phyloP scores from a whole-genome alignment of 2,113 vertebrate species.

The Trachemys scripta region DNA sequence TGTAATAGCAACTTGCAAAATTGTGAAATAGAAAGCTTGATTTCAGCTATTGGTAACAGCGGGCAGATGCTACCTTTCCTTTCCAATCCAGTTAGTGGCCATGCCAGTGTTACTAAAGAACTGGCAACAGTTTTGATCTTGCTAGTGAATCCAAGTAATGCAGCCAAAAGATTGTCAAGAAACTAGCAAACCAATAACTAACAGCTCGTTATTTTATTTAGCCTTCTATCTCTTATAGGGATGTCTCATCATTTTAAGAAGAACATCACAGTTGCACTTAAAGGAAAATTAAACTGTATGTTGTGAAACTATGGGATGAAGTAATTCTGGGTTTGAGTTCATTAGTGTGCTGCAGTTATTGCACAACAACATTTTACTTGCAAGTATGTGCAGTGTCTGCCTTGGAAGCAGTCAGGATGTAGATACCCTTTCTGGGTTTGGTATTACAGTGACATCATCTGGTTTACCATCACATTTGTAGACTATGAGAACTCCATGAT shows the following conservation, averaged over 20 bases:
- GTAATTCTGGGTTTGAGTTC: slow-evolving; percentile 57
- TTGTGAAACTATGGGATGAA: slow-evolving; percentile 71
- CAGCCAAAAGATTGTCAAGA: slow-evolving; percentile 21
- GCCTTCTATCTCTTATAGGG: slow-evolving; percentile 12
- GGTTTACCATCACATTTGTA: slow-evolving; percentile 30
- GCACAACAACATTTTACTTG: slow-evolving; percentile 51
- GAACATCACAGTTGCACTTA: slow-evolving; percentile 27
- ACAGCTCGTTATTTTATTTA: slow-evolving; percentile 37
- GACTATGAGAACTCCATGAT: slow-evolving; percentile 33
- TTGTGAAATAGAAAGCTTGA: slow-evolving; percentile 1
- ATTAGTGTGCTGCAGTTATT: slow-evolving; percentile 44
- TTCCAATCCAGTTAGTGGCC: background rate
- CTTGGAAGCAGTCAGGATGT: background rate
- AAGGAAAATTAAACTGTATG: slow-evolving; percentile 19
- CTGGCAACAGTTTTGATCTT: background rate
- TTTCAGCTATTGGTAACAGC: background rate
- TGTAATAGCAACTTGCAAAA: background rate
- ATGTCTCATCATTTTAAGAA: slow-evolving; percentile 35
- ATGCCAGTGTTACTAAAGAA: background rate
- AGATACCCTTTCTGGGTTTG: slow-evolving; percentile 55
- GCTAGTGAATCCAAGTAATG: background rate
- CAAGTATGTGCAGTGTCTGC: slow-evolving; percentile 35
- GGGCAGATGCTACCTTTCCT: background rate
- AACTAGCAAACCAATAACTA: background rate
- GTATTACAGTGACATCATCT: slow-evolving; percentile 62